A percentile compares a stretch with the other conserved stretches of the same genome.
Conservation (phyloP, 2,888 invertebrate genomes). For the Drosophila pegasa region DNA sequence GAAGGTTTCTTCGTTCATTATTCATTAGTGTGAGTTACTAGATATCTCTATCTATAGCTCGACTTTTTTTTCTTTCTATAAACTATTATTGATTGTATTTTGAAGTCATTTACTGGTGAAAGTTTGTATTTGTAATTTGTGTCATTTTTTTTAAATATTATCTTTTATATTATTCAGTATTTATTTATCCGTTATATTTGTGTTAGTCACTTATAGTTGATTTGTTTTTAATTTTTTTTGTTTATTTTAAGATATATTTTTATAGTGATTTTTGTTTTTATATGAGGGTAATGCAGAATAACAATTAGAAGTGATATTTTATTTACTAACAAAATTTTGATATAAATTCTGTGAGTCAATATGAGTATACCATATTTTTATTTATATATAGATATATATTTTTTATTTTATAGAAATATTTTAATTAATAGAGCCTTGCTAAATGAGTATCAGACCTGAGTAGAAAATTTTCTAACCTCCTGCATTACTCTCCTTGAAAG, state of each 20-base stretch:
- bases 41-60: background rate
- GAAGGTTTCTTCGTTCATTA: conserved; percentile 2
- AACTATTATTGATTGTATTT: conserved; percentile 4
- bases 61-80: background rate
- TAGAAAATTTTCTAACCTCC: background rate
- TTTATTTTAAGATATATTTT: background rate
- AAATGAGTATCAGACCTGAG: background rate
- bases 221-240: background rate
- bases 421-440: background rate
- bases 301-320: background rate
- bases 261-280: background rate
- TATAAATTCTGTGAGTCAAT: background rate
- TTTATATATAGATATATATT: background rate
- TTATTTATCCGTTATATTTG: background rate
- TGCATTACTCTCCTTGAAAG: conserved; percentile 21
- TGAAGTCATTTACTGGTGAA: conserved; percentile 2
- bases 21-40: conserved; percentile 14
- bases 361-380: background rate
- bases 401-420: background rate
- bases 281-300: conserved; percentile 15
- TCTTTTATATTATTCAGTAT: background rate
- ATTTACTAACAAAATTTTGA: background rate
- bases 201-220: background rate
- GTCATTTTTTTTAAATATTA: background rate
- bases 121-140: background rate